These are phyloP conservation scores for Trichomalopsis sarcophagae DNA, from an alignment of 1,140 invertebrate genomes.

Conservation along the genomic window DNA sequence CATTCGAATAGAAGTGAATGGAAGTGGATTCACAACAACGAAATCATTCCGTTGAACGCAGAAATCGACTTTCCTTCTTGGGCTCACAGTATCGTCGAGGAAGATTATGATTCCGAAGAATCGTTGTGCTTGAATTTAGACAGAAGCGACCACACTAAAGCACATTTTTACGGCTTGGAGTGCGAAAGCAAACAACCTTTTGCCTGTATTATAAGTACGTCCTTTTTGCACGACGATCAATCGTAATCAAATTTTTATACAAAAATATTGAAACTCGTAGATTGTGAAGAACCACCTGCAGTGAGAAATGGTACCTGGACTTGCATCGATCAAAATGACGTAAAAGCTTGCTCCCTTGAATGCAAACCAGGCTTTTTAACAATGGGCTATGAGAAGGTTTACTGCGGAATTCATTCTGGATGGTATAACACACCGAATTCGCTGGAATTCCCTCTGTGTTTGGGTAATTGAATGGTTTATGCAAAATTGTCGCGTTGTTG, in stretches of 20 bases:
- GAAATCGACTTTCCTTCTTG: conserved; percentile 56
- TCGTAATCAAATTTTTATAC: conserved; percentile 22
- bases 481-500: conserved; percentile 3
- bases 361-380: conserved; percentile 58
- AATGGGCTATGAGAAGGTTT: conserved; percentile 55
- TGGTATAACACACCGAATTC: conserved; percentile 58
- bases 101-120: conserved; percentile 45
- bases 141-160: conserved; percentile 57
- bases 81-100: conserved; percentile 50
- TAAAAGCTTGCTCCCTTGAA: conserved; percentile 55
- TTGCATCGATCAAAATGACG: conserved; percentile 49
- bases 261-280: conserved; percentile 44
- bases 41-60: conserved; percentile 48
- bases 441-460: conserved; percentile 64
- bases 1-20: conserved; percentile 53
- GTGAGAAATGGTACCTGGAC: conserved; percentile 62
- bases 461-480: conserved; percentile 47
- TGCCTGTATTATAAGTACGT: conserved; percentile 60
- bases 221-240: neutral
- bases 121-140: conserved; percentile 62
- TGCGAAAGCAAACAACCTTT: conserved; percentile 61
- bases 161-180: conserved; percentile 61
- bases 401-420: conserved; percentile 52
- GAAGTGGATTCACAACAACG: conserved; percentile 57
- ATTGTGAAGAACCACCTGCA: conserved; percentile 55